Base-by-base conservation (phyloP, 2,797 vertebrate species). In the Amazonetta brasiliensis region DNA sequence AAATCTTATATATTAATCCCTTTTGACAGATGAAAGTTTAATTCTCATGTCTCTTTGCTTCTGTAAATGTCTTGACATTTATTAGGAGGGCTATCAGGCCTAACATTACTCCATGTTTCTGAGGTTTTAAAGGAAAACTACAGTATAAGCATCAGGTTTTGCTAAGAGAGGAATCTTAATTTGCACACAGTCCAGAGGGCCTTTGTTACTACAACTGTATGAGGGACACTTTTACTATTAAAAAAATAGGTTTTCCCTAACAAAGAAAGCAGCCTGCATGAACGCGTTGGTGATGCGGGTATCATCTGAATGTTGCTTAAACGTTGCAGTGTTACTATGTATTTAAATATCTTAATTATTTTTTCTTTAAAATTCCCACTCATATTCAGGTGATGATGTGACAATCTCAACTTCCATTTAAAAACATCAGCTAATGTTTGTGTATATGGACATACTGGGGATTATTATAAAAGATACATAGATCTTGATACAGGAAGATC, bases 11-110 rank as follows among this genome's bases (percentile, higher is more conserved):
- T 14, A 3, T 23, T 13, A 5, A 5, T 59, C 15, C 15, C 31
- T 78, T 56, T 83, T 84, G 55, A 59, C 33, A 85, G 10, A 26
- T 63, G 25, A 10, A n/a, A 46, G 8, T 73, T 86, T 87, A 58
- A 44, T 59, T 94, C 21, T 87, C 28, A 82, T 63, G 60, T 89
- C 28, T 55, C n/a, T 37, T 71, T 73, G 35, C 16, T 71, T 84
- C 56, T 85, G 67, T 91, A 90, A 94, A 84, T 35, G 75, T 87
- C 64, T 52, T 91, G 79, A 63, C 44, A 68, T 95, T 92, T 94
- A 73, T 69, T 60, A 62, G 54, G 56, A 67, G 43, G 21, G 12
- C 62, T 88, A 25, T 75, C 74, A 91, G 41, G 76, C 30, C 60
- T 4, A 30, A 81, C 62, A 62, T 93, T 87, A 86, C 92, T 95